A percentile compares a stretch with the other conserved stretches of the same genome.
These are phyloP conservation scores for Gastracanthus pulcherrimus DNA, from an alignment of 2,888 invertebrate species.

Conservation along the genomic window DNA sequence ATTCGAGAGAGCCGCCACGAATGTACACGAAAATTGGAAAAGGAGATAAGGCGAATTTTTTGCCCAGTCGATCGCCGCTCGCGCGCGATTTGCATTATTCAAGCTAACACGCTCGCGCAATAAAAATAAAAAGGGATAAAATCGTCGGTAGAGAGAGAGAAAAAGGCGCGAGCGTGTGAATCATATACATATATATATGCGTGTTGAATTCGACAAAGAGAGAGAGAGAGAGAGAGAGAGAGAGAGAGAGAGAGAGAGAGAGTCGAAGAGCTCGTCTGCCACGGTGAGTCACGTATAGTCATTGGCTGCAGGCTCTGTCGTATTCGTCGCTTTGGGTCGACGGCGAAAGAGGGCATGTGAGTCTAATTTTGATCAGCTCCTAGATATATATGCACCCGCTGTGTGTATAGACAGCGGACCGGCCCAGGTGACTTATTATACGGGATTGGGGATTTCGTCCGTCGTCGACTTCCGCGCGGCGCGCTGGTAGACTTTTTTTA, in stretches of 20 bases:
- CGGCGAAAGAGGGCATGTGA: neutral
- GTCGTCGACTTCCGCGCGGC: neutral
- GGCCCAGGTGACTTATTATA: conserved; percentile 20
- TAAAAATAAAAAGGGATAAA: conserved; percentile 13
- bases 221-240: neutral
- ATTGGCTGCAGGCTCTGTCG: neutral
- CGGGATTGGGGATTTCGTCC: conserved; percentile 8
- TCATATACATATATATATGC: conserved; percentile 5
- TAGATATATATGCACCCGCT: neutral
- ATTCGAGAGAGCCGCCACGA: neutral
- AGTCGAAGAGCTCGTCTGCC: neutral
- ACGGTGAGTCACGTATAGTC: conserved; percentile 40
- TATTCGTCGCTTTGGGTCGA: conserved; percentile 2
- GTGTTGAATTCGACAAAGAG: conserved; percentile 3
- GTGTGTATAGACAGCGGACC: neutral
- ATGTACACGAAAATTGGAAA: conserved; percentile 24
- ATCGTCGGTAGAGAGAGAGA: neutral
- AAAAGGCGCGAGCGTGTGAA: conserved; percentile 19
- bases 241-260: neutral
- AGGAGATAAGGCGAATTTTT: conserved; percentile 40
- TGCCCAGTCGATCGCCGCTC: conserved; percentile 19
- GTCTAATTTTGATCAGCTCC: conserved; percentile 42
- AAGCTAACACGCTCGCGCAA: conserved; percentile 1
- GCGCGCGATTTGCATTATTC: conserved; percentile 51
- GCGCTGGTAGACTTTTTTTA: neutral